Evolutionary conservation across 2,113 vertebrate genomes (phyloP).

Genomic region (Rhabdornis inornatus): DNA sequence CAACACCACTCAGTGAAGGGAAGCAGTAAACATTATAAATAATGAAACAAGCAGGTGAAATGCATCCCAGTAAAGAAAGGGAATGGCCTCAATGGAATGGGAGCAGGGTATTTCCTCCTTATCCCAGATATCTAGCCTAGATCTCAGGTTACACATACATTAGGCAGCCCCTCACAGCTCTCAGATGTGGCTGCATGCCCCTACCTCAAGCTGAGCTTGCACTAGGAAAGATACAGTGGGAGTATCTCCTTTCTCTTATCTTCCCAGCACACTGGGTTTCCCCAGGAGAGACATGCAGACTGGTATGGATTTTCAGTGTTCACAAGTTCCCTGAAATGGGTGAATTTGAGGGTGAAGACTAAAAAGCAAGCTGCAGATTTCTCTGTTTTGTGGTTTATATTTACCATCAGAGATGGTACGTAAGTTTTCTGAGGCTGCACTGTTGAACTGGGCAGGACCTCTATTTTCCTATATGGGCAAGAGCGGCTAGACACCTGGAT

Average conservation of each 20-base stretch:
- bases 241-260: neutral
- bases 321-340: neutral
- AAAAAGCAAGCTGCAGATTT: neutral
- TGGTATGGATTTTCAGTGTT: neutral
- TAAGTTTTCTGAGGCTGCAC: neutral
- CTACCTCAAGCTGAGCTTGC: neutral
- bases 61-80: neutral
- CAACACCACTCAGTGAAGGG: neutral
- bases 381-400: neutral
- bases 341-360: neutral
- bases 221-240: neutral
- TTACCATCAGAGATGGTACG: neutral
- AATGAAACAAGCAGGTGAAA: neutral
- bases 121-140: neutral
- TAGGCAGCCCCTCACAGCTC: neutral
- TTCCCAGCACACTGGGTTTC: neutral
- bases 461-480: neutral
- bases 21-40: neutral
- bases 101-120: neutral
- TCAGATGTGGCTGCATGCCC: neutral
- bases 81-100: neutral
- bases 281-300: neutral
- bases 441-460: neutral
- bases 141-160: neutral
- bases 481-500: neutral